These are phyloP conservation scores for Patella pellucida DNA, from an alignment of 2,888 invertebrate genomes.

Conservation along the genomic window DNA sequence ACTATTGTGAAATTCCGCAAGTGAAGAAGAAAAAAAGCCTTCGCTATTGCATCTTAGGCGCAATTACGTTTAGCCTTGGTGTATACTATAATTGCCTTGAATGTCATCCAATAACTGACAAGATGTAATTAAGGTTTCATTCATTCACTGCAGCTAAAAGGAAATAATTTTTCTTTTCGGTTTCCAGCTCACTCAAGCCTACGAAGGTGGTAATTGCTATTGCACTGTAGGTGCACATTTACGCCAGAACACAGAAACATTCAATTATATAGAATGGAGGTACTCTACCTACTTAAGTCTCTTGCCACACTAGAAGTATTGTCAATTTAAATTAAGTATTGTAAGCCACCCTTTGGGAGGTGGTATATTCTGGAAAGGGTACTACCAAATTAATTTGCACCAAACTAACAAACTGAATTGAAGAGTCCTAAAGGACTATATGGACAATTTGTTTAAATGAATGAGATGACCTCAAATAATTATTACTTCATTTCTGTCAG, in stretches of 20 bases:
- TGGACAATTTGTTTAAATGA: too few relatives aligned
- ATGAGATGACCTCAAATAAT: too few relatives aligned
- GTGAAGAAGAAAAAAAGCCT: not conserved
- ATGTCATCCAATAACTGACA: conserved; percentile 4
- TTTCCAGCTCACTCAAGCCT: not conserved
- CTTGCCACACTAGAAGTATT: too few relatives aligned
- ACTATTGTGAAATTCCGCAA: not conserved
- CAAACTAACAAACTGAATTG: too few relatives aligned
- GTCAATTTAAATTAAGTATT: too few relatives aligned
- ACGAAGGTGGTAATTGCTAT: not conserved
- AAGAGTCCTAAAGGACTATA: too few relatives aligned
- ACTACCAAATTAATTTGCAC: too few relatives aligned
- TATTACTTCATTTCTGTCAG: too few relatives aligned
- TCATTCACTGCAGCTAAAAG: not conserved
- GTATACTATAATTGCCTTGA: not conserved
- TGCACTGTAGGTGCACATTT: conserved; percentile 6
- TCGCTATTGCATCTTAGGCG: not conserved
- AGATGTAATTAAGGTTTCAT: conserved; percentile 4
- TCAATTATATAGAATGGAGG: not conserved
- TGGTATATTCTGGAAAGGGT: too few relatives aligned
- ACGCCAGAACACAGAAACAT: not conserved
- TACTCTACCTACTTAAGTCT: too few relatives aligned
- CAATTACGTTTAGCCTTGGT: not conserved
- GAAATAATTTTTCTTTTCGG: not conserved
- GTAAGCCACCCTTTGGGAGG: too few relatives aligned